Base-by-base conservation (phyloP, 2,888 invertebrate genomes). In the Endotricha flammealis region DNA sequence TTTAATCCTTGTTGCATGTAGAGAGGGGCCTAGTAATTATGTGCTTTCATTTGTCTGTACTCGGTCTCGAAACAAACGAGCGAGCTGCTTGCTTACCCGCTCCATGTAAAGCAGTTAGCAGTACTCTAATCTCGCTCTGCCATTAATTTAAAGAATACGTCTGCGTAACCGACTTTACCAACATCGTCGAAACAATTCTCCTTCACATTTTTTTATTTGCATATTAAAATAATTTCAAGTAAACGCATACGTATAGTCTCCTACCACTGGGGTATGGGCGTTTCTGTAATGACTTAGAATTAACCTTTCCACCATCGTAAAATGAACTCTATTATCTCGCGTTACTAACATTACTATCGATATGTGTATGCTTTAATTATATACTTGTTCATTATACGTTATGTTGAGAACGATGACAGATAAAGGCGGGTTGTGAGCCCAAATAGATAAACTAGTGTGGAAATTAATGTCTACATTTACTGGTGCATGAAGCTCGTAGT, bases 401-500 rank as follows among this genome's bases (percentile, higher is more conserved):
- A 63, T 52, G 58, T 64, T 46, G 57, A 66, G 67, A 80, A 82
- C 72, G 81, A 85, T 85, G 82, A 86, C 82, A 83, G 85, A 86
- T 86, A 86, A 86, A 86, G 79, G 81, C 83, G 79, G 79, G 72
- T 71, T 80, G 83, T 73, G 79, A 71, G 77, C 83, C 85, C 85
- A 85, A 85, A 85, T 82, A 83, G 85, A 85, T 85, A 86, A 82
- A 85, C 75, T 85, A 82, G 85, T 83, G 85, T 85, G 81, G 81
- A 86, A 86, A 87, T 86, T 85, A 87, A 86, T 86, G 87, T 83
- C 81, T 83, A 81, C 80, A 86, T 86, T 86, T 82, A 86, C 85
- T 85, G 82, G 85, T 83, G 87, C 87, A 86, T 86, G 86, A 86
- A 86, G 85, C 77, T 78, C 62, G 77, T 78, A 77, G 75, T 85